phyloP scores from a whole-genome alignment of 2,888 invertebrate genomes.

The Tineola bisselliella region DNA sequence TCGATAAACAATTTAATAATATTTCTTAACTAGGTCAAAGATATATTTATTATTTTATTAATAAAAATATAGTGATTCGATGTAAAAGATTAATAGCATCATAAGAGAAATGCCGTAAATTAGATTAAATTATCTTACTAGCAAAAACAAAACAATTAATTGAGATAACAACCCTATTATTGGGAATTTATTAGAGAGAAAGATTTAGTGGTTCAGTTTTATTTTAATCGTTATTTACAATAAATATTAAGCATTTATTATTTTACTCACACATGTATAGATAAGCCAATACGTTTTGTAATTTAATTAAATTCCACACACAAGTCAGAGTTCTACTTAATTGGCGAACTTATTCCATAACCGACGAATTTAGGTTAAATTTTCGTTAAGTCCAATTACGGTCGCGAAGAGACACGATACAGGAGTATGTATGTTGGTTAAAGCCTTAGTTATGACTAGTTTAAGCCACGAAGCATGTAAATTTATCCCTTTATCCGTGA shows the following conservation, averaged over 20 bases:
- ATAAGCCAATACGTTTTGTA: conserved; percentile 8
- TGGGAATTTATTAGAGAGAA: background rate
- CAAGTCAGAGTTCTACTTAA: conserved; percentile 1
- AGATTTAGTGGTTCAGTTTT: background rate
- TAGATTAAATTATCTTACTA: background rate
- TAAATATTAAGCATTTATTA: background rate
- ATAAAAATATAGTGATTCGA: background rate
- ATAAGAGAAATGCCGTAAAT: background rate
- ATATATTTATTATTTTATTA: too few relatives aligned
- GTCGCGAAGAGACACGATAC: conserved; percentile 6
- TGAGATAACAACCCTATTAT: background rate
- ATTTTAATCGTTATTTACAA: background rate
- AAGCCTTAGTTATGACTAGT: conserved; percentile 14
- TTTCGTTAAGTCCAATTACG: conserved; percentile 15
- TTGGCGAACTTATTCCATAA: conserved; percentile 14
- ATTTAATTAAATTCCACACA: conserved; percentile 12
- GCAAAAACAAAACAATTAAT: background rate
- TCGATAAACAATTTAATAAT: too few relatives aligned
- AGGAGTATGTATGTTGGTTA: conserved; percentile 9
- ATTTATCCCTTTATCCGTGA: conserved; percentile 12
- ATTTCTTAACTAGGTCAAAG: too few relatives aligned
- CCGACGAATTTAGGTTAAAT: conserved; percentile 12
- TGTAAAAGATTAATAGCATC: too few relatives aligned
- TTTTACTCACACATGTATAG: background rate
- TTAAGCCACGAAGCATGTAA: conserved; percentile 12